These are phyloP conservation scores for Drosophila anceps DNA, from an alignment of 2,888 invertebrate species.

Conservation along the genomic window DNA sequence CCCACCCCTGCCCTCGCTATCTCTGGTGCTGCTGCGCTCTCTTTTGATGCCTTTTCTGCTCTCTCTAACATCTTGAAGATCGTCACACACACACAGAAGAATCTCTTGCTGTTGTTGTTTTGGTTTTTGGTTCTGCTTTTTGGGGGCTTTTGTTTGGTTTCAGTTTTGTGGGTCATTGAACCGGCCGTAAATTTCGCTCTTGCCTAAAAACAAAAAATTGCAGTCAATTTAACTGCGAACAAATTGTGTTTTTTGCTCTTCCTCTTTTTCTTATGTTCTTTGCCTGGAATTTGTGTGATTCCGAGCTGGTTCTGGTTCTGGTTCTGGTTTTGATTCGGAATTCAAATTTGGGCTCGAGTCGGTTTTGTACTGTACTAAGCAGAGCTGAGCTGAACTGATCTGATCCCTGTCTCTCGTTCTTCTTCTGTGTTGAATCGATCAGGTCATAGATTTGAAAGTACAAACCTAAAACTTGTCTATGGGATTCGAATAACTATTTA, in stretches of 20 bases:
- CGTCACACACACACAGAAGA: slow-evolving; percentile 34
- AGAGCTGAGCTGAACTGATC: neutral
- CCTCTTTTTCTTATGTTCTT: neutral
- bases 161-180: slow-evolving; percentile 74
- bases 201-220: slow-evolving; percentile 80
- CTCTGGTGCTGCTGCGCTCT: neutral
- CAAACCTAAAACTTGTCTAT: neutral
- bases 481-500: neutral
- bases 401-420: neutral
- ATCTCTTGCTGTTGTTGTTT: slow-evolving; percentile 60
- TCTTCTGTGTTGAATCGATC: neutral
- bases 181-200: slow-evolving; percentile 61
- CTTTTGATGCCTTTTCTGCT: neutral
- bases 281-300: slow-evolving; percentile 58
- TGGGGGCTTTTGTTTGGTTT: slow-evolving; percentile 73
- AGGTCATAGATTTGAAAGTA: neutral
- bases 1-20: neutral
- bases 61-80: slow-evolving; percentile 50
- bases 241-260: slow-evolving; percentile 29
- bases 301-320: slow-evolving; percentile 8
- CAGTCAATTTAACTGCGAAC: slow-evolving; percentile 70
- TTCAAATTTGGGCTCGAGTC: neutral
- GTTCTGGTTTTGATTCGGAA: slow-evolving; percentile 1
- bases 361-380: slow-evolving; percentile 1
- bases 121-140: slow-evolving; percentile 48